Evolutionary conservation across 2,113 vertebrate species (phyloP), one percentile per base, ranked within the genome.

Genomic region (Etia nguti): DNA sequence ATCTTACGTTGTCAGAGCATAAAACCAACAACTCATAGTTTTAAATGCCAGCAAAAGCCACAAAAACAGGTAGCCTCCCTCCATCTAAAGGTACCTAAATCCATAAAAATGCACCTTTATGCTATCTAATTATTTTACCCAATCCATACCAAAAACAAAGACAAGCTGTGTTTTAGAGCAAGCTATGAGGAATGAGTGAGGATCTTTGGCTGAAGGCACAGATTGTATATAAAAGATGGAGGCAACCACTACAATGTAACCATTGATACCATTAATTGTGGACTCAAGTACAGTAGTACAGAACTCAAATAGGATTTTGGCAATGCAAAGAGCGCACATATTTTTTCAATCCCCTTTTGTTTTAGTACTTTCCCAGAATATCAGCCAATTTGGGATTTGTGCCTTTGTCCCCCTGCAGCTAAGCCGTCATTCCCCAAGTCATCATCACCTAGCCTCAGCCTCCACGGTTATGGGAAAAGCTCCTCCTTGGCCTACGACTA

Each of bases 401-500:
- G 70, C 24, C 11, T 79, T 13, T n/a, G 4, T 79, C 77, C 80
- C 80, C 82, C 65, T 92, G 29, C 97, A 99, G 98, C 97, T 94
- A 98, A 97, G 94, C 95, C 97, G 89, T 93, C 93, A 82, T 97
- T 97, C 95, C 97, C 97, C 94, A 97, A 97, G 96, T 97, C 97
- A 56, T 95, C 96, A 31, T 97, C 97, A 79, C 97, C 96, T 81
- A 97, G 96, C 95, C 97, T 97, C 95, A 97, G 96, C 93, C 96
- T 97, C 89, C 97, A 97, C 68, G 93, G 95, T 90, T 98, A 97
- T 57, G 95, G 97, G 91, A 98, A 98, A 94, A 97, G 95, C 95
- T 89, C 97, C 83, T 88, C 97, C 75, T 90, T 96, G 95, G 89
- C 94, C 79, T 99, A 99, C 3, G 98, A 99, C 95, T 99, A 98